Evolutionary conservation across 2,888 invertebrate genomes (phyloP).

Genomic region (Cantharis nigra): DNA sequence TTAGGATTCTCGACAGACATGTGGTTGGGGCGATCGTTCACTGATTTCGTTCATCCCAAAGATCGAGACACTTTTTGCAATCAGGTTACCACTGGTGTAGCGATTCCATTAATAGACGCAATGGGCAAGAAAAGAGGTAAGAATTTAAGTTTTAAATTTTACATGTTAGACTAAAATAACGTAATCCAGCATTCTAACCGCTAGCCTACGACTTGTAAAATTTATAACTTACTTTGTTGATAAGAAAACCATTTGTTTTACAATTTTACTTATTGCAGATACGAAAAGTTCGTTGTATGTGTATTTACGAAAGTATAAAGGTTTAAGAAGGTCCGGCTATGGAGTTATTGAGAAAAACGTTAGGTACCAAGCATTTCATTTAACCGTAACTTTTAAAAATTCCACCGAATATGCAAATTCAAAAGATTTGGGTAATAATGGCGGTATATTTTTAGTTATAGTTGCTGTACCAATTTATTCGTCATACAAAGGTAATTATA

Average conservation of each 20-base stretch:
- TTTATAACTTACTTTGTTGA: no score
- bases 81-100: slow-evolving; percentile 71
- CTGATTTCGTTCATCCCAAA: slow-evolving; percentile 84
- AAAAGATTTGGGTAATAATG: slow-evolving; percentile 49
- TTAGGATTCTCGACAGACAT: slow-evolving; percentile 82
- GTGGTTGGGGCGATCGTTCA: slow-evolving; percentile 85
- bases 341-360: slow-evolving; percentile 64
- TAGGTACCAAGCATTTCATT: slow-evolving; percentile 71
- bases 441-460: slow-evolving; percentile 67
- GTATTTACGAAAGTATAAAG: slow-evolving; percentile 69
- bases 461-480: slow-evolving; percentile 75
- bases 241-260: not conserved
- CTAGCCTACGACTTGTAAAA: no score
- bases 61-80: slow-evolving; percentile 75
- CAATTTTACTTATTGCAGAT: slow-evolving; percentile 46
- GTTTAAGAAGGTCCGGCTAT: slow-evolving; percentile 64
- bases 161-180: no score
- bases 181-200: no score
- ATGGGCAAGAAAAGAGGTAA: slow-evolving; percentile 52
- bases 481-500: slow-evolving; percentile 73
- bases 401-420: slow-evolving; percentile 55
- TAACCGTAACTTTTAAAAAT: slow-evolving; percentile 72
- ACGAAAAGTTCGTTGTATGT: slow-evolving; percentile 63
- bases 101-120: slow-evolving; percentile 62
- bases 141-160: no score